phyloP scores from a whole-genome alignment of 2,888 invertebrate species.

The Phrixothrix hirtus region DNA sequence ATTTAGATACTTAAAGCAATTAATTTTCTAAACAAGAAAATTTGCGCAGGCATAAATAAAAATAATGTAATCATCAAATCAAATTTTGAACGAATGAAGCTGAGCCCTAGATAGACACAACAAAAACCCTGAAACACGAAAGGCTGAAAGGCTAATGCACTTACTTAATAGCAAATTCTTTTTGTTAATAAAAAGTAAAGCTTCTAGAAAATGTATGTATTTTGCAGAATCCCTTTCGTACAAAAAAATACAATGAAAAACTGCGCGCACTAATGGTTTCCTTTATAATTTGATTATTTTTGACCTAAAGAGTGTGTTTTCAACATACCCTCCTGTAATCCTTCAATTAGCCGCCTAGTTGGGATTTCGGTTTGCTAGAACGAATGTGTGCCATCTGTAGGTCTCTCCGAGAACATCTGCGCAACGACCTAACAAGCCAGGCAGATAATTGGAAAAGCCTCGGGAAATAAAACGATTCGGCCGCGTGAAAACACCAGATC shows the following conservation, averaged over 20 bases:
- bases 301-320: slow-evolving; percentile 2
- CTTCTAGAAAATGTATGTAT: not conserved
- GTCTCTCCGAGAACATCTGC: slow-evolving; percentile 33
- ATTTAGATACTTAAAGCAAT: no score
- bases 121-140: no score
- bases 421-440: slow-evolving; percentile 47
- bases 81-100: no score
- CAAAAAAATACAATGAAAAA: not conserved
- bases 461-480: slow-evolving; percentile 50
- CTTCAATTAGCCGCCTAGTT: slow-evolving; percentile 13
- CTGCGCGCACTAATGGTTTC: not conserved
- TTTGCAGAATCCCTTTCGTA: not conserved
- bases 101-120: no score
- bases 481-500: slow-evolving; percentile 49
- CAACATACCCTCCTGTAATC: slow-evolving; percentile 5
- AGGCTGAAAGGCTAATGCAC: no score
- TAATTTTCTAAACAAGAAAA: no score
- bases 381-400: slow-evolving; percentile 34
- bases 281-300: slow-evolving; percentile 2
- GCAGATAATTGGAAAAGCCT: slow-evolving; percentile 53
- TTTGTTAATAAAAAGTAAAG: not conserved
- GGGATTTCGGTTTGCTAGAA: slow-evolving; percentile 23
- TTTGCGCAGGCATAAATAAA: no score
- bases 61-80: no score
- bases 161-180: no score